Conservation (phyloP, 2,888 invertebrate species). For the Melangyna quadrimaculata region DNA sequence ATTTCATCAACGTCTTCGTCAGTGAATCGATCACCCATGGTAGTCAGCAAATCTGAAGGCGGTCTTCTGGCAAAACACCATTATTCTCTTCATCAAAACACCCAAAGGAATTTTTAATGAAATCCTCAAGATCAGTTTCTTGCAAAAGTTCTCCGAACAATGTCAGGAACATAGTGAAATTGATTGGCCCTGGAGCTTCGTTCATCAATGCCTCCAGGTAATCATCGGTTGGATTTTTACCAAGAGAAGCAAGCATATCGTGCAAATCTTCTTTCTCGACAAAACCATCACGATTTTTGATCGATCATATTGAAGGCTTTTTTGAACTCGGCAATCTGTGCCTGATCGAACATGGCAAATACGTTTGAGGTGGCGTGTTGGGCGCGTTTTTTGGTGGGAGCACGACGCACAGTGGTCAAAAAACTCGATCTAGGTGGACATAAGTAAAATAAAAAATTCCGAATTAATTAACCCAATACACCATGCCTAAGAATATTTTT, state of each 20-base stretch:
- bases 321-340: constrained; percentile 99
- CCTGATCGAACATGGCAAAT: constrained; percentile 99
- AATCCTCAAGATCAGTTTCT: constrained; percentile 99
- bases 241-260: constrained; percentile 98
- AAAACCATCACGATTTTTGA: constrained; percentile 99
- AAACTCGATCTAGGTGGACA: too few species aligned
- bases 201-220: constrained; percentile 99
- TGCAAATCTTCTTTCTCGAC: constrained; percentile 99
- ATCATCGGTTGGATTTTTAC: constrained; percentile 97
- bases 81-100: constrained; percentile 99
- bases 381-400: constrained; percentile 97
- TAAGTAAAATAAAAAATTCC: too few species aligned
- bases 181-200: constrained; percentile 98
- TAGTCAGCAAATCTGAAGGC: constrained; percentile 95
- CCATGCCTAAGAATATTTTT: too few species aligned
- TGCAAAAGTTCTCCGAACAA: constrained; percentile 98
- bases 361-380: constrained; percentile 99
- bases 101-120: constrained; percentile 99
- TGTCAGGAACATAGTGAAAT: constrained; percentile 99
- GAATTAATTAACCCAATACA: too few species aligned
- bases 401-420: too few species aligned
- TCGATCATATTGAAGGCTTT: constrained; percentile 99
- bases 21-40: constrained; percentile 98
- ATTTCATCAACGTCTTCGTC: constrained; percentile 99
- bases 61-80: constrained; percentile 95